Evolutionary conservation across 2,888 invertebrate genomes (phyloP), one percentile per base, ranked within the genome.

Genomic region (Amphipoea oculea): DNA sequence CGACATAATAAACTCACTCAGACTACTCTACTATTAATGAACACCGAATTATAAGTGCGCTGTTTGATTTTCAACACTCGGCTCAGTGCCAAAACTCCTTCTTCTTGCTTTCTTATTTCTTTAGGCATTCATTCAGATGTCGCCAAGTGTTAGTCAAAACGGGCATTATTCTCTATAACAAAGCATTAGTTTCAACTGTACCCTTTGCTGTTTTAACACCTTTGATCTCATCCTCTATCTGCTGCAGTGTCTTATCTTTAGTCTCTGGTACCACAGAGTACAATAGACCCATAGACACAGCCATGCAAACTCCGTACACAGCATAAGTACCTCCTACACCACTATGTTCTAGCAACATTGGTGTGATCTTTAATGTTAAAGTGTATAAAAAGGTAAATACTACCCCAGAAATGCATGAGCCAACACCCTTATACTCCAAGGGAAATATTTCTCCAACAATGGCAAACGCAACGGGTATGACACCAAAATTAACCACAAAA

Each of bases 381-480:
- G 89, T 87, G 71, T 91, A 93, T 0, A 92, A 82, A 11, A 80
- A 23, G 1, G 92, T 90, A 42, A 92, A 92, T 7, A 91, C 84
- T 42, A 94, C 66, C 1, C 93, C 92, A 63, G 91, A 83, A 7
- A 89, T 75, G 51, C 87, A 90, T 7, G 88, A 86, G 36, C 92
- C 93, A 17, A 86, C 67, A 2, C 92, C 93, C 79, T 91, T 94
- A 54, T 91, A 86, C 63, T 93, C 91, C 51, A 94, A 84, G 20
- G 94, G 93, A 82, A 93, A 92, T 66, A 94, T 85, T 89, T 94
- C 94, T 0, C 91, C 89, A 6, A 89, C 78, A 45, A 93, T 68
- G 2, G 89, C 81, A 89, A 90, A 93, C 5, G 87, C 76, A 5
- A 91, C 79, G 5, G 94, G 92, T n/a, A 90, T 83, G 1, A 94